Evolutionary conservation across 2,113 vertebrate genomes (phyloP), one percentile per base, ranked within the genome.

Genomic region (Addax nasomaculatus): DNA sequence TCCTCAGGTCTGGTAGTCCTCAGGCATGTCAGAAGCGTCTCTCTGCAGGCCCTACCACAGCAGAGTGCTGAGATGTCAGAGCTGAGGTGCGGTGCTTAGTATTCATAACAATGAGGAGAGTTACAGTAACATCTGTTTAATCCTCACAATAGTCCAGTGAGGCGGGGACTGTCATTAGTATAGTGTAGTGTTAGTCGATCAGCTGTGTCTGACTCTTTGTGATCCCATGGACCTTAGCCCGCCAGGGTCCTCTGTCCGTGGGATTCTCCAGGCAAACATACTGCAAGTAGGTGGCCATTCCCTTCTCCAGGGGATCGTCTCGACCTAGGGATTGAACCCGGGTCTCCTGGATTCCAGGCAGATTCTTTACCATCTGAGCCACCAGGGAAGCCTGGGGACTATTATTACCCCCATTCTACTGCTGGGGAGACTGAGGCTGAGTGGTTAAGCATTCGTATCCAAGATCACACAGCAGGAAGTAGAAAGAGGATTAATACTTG

Each of bases 1-100:
- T 47, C 39, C 39, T 29, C 6, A 0, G 39, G 49, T 36, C 36
- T 60, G 0, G 0, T 6, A 12, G 33, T 84, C 4, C 2, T 2
- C n/a, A 27, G 3, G 16, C 19, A 15, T 53, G 60, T 43, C 51
- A 67, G 87, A 81, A 92, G 14, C 30, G 43, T 55, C 25, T 43
- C 11, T 25, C 43, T 47, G 45, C 5, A n/a, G 30, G 80, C 8
- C 45, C 39, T 1, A 2, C 49, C 36, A 3, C 43, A 51, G 19
- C 4, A 45, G 47, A 27, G 49, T 10, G 14, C 45, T 33, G 19
- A 73, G 76, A 7, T 15, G 12, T 58, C 73, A 47, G 87, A 96
- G 49, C 43, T 9, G 53, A 43, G 25, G 7, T 43, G 3, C 13
- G 6, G 70, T 2, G 70, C 67, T 16, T 30, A 4, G 81, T 7